Conservation (phyloP, 1,140 invertebrate genomes). For the Camponotus pennsylvanicus region DNA sequence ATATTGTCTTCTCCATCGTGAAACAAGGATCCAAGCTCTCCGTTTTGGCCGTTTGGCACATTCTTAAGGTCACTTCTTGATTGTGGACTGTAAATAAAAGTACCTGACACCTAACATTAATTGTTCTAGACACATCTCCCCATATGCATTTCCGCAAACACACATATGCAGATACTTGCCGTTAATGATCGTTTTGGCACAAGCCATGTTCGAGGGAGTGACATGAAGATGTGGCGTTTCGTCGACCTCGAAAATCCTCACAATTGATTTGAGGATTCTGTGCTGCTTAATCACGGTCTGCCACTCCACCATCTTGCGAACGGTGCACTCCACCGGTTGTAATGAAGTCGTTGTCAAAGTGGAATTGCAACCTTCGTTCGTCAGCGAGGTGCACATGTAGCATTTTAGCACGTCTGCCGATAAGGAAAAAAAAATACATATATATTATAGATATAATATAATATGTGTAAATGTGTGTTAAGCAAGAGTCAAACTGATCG, state of each 20-base stretch:
- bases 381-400: slow-evolving; percentile 78
- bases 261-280: slow-evolving; percentile 34
- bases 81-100: slow-evolving; percentile 34
- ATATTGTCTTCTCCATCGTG: slow-evolving; percentile 61
- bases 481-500: background rate
- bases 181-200: slow-evolving; percentile 77
- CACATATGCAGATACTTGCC: slow-evolving; percentile 63
- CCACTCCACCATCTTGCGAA: slow-evolving; percentile 66
- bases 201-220: slow-evolving; percentile 66
- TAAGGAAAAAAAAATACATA: slow-evolving; percentile 28
- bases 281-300: too few species aligned
- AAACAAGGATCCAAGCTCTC: slow-evolving; percentile 76
- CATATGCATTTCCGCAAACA: background rate
- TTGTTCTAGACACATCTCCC: too few species aligned
- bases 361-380: slow-evolving; percentile 65
- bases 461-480: too few species aligned
- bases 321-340: slow-evolving; percentile 72
- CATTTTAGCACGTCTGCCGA: slow-evolving; percentile 78
- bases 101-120: too few species aligned
- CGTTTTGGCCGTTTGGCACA: slow-evolving; percentile 78
- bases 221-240: slow-evolving; percentile 37
- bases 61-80: slow-evolving; percentile 75
- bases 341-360: slow-evolving; percentile 64
- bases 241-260: slow-evolving; percentile 73
- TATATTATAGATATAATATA: too few species aligned